phyloP scores from a whole-genome alignment of 1,140 invertebrate species.

The Ylistrum balloti region DNA sequence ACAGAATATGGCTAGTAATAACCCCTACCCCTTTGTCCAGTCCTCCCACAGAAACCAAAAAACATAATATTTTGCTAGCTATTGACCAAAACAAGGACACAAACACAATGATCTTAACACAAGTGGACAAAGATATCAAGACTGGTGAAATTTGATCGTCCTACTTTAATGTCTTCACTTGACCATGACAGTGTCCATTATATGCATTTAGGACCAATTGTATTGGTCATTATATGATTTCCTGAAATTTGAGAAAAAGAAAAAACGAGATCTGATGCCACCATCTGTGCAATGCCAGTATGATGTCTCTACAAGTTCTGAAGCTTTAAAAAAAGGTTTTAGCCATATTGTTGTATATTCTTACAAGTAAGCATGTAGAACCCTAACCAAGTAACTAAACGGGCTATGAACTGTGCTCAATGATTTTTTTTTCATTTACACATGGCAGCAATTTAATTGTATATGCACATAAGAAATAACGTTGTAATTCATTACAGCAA shows the following conservation, averaged over 20 bases:
- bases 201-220: conserved; percentile 38
- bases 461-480: too few relatives aligned
- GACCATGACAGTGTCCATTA: conserved; percentile 30
- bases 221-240: conserved; percentile 35
- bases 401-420: too few relatives aligned
- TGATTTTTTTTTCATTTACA: too few relatives aligned
- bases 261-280: background rate
- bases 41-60: conserved; percentile 25
- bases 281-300: background rate
- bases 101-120: background rate
- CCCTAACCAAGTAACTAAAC: too few relatives aligned
- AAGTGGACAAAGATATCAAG: background rate
- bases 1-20: background rate
- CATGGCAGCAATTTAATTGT: too few relatives aligned
- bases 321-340: too few relatives aligned
- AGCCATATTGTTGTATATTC: too few relatives aligned
- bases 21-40: conserved; percentile 37
- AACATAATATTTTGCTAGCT: background rate
- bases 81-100: conserved; percentile 30
- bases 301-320: background rate
- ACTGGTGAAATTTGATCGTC: conserved; percentile 6
- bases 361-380: too few relatives aligned
- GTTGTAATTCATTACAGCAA: too few relatives aligned
- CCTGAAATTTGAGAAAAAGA: conserved; percentile 27
- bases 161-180: conserved; percentile 5